phyloP scores from a whole-genome alignment of 2,888 invertebrate genomes.

The Thymelicus lineola region DNA sequence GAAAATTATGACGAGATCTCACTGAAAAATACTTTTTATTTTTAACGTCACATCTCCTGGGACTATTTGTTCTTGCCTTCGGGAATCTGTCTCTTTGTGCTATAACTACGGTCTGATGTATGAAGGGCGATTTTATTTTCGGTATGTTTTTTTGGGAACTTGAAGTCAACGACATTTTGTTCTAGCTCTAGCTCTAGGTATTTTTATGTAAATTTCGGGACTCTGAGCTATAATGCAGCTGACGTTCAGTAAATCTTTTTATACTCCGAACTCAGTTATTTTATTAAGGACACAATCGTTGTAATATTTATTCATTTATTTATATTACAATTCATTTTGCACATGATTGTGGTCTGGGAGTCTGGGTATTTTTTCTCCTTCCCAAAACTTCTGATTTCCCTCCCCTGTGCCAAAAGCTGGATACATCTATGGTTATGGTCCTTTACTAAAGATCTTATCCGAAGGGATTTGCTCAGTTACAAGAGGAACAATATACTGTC shows the following conservation, averaged over 20 bases:
- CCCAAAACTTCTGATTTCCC: too few species aligned
- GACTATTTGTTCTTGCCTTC: conserved; percentile 25
- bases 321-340: too few species aligned
- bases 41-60: conserved; percentile 22
- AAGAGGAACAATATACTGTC: too few species aligned
- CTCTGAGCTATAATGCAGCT: not conserved
- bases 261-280: not conserved
- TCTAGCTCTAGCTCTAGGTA: not conserved
- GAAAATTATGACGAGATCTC: conserved; percentile 35
- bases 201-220: conserved; percentile 6
- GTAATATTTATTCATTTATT: too few species aligned
- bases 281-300: too few species aligned
- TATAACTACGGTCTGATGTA: conserved; percentile 25
- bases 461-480: too few species aligned
- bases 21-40: conserved; percentile 33
- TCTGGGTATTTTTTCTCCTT: too few species aligned
- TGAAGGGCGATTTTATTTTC: conserved; percentile 15
- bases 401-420: too few species aligned
- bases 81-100: conserved; percentile 23
- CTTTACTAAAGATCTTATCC: too few species aligned
- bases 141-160: not conserved
- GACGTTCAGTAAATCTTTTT: not conserved
- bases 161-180: conserved; percentile 5
- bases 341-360: too few species aligned
- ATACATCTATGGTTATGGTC: too few species aligned